Conservation (phyloP, 2,797 vertebrate genomes). For the Geotrypetes seraphini region DNA sequence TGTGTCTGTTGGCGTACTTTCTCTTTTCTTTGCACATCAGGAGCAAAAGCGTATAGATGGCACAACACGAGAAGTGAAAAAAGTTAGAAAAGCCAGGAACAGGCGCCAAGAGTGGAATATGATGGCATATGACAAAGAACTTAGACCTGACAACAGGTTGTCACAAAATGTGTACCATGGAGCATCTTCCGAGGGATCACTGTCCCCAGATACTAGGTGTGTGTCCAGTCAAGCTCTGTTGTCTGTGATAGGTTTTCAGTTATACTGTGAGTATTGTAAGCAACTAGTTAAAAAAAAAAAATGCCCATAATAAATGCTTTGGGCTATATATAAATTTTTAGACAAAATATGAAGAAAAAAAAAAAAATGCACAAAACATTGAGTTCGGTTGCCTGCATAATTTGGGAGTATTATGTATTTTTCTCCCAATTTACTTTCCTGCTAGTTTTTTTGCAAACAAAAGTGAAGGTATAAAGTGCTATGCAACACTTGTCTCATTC, state of each 20-base stretch:
- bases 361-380: no score
- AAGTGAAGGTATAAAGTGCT: no score
- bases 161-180: constrained; percentile 83
- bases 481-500: no score
- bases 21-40: constrained; percentile 57
- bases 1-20: constrained; percentile 46
- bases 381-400: no score
- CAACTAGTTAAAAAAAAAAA: no score
- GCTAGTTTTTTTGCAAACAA: no score
- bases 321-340: no score
- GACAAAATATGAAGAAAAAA: no score
- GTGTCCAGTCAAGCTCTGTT: constrained; percentile 22
- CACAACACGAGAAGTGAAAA: constrained; percentile 95
- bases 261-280: no score
- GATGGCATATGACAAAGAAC: constrained; percentile 98
- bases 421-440: no score
- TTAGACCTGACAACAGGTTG: constrained; percentile 89
- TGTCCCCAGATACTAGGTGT: constrained; percentile 94
- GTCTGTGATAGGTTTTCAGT: not conserved
- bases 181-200: constrained; percentile 85
- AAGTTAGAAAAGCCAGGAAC: constrained; percentile 96
- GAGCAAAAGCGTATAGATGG: constrained; percentile 93
- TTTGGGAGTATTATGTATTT: no score
- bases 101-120: constrained; percentile 99
- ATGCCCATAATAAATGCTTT: no score